These are phyloP conservation scores for Biston betularia DNA, from an alignment of 2,888 invertebrate genomes.

Conservation along the genomic window DNA sequence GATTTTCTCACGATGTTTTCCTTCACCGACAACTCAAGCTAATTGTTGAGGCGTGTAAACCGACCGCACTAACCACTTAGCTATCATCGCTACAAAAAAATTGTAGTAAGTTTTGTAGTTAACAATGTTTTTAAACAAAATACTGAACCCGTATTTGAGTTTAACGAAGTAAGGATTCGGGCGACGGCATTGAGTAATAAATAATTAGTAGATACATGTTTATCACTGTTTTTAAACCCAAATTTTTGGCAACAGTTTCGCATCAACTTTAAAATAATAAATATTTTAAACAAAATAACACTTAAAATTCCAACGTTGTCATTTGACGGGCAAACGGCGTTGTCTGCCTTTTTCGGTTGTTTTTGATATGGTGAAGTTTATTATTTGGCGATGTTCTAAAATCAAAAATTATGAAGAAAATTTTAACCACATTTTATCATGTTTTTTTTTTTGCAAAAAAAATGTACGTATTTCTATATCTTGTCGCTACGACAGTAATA, in stretches of 20 bases:
- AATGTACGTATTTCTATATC: no score
- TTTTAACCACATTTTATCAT: no score
- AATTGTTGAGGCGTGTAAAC: no score
- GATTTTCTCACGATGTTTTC: no score
- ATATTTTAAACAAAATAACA: slow-evolving; percentile 29
- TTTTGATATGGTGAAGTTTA: slow-evolving; percentile 18
- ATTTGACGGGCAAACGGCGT: slow-evolving; percentile 41
- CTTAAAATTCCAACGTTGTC: slow-evolving; percentile 42
- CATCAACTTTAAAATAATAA: slow-evolving; percentile 30
- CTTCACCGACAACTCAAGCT: no score
- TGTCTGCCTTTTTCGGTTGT: slow-evolving; percentile 30
- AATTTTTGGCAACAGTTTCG: slow-evolving; percentile 22
- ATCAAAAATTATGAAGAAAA: not conserved
- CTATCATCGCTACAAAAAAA: not conserved
- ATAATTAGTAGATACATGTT: no score
- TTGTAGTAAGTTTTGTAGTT: not conserved
- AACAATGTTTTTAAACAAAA: not conserved
- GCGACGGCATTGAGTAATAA: no score
- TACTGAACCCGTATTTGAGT: not conserved
- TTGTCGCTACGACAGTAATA: no score
- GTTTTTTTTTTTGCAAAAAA: no score
- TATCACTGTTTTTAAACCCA: not conserved
- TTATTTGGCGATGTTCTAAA: not conserved
- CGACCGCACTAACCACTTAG: no score
- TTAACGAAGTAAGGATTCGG: no score